Base-by-base conservation (phyloP, 2,797 vertebrate species). In the Microchirus variegatus region DNA sequence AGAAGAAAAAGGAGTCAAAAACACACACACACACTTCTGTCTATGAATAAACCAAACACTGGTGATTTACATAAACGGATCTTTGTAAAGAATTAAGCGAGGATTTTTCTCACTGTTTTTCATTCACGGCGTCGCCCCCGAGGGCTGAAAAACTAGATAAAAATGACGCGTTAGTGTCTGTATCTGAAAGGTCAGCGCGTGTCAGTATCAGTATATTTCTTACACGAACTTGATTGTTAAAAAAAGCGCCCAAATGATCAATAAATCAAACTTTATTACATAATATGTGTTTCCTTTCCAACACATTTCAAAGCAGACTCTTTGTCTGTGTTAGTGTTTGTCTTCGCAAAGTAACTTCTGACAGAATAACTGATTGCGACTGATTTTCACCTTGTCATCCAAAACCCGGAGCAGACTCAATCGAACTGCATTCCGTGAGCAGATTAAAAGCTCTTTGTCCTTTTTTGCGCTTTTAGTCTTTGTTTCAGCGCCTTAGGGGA, bases 401-500 rank as follows among this genome's bases (percentile, higher is more conserved):
- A 38, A 73, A 37, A 12, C 5, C 3, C 52, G 19, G 53, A 22
- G 17, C 60, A 31, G 67, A 76, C 46, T 37, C 19, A 55, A 64
- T 57, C 55, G 61, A 62, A 46, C 43, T 22, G 36, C 36, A 38
- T 51, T 63, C 35, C 12, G 35, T 59, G n/a, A 51, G 42, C 12
- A 22, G 69, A 63, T 72, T 10, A 58, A 31, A 56, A 44, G 38
- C 53, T 63, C 13, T 38, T 55, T 46, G 31, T 63, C 51, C 44
- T 26, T n/a, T n/a, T n/a, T n/a, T n/a, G 45, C 16, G 17, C 14
- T 40, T n/a, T n/a, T 35, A 35, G 35, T 66, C 51, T 70, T 77
- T 65, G 53, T 85, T 53, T 81, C 47, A 22, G 56, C 44, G 70
- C 84, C 81, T 2, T 9, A 51, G 64, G 84, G 71, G 42, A 5